Evolutionary conservation across 2,888 invertebrate genomes (phyloP).

Genomic region (Gonocerus acuteangulatus): DNA sequence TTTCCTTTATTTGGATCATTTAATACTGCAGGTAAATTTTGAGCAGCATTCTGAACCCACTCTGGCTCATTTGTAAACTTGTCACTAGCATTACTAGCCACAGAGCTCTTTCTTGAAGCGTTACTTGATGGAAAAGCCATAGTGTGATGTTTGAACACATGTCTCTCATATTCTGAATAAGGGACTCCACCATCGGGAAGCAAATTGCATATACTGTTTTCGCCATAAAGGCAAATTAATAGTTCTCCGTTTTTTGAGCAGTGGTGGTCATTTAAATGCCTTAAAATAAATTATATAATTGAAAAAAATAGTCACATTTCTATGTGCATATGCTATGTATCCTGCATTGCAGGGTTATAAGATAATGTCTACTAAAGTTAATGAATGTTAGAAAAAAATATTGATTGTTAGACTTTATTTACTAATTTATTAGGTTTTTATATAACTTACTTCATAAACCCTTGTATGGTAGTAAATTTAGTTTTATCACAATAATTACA

Average conservation of each 20-base stretch:
- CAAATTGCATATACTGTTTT: slow-evolving; percentile 76
- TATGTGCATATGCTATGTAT: too few relatives aligned
- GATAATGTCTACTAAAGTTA: background rate
- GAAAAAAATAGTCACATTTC: background rate
- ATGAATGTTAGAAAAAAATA: background rate
- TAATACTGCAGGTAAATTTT: slow-evolving; percentile 89
- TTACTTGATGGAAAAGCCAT: slow-evolving; percentile 4
- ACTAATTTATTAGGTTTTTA: too few relatives aligned
- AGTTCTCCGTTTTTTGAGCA: slow-evolving; percentile 79
- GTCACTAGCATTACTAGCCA: slow-evolving; percentile 39
- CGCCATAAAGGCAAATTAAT: slow-evolving; percentile 78
- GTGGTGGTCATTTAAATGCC: slow-evolving; percentile 71
- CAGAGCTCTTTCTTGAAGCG: slow-evolving; percentile 41
- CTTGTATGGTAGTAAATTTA: slow-evolving; percentile 51
- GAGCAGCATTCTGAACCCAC: slow-evolving; percentile 88
- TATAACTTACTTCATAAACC: slow-evolving; percentile 54
- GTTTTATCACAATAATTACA: slow-evolving; percentile 55
- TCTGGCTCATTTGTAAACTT: slow-evolving; percentile 35
- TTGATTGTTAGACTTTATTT: too few relatives aligned
- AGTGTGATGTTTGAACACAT: slow-evolving; percentile 48
- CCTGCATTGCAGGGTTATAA: background rate
- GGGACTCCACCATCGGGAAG: slow-evolving; percentile 83
- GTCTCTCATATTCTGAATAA: slow-evolving; percentile 79
- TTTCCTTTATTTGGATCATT: slow-evolving; percentile 92
- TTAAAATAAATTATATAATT: slow-evolving; percentile 44